Conservation (phyloP, 1,140 invertebrate species). For the Brachionus asplanchnoidis region DNA sequence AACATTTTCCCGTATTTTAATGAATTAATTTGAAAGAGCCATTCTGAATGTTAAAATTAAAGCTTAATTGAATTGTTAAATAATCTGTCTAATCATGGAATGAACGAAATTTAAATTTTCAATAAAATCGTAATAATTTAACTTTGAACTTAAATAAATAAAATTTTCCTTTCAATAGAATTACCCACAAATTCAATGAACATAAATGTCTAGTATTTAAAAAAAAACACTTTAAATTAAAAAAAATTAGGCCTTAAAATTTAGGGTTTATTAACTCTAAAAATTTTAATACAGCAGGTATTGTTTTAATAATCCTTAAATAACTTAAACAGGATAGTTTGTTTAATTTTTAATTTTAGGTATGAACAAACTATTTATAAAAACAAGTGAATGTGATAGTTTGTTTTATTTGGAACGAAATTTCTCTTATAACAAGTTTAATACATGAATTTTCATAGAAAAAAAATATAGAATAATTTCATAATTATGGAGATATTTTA, state of each 20-base stretch:
- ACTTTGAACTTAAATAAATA: background rate
- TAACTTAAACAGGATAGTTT: background rate
- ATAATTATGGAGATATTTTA: background rate
- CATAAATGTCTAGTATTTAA: background rate
- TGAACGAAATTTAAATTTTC: no score
- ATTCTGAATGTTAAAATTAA: no score
- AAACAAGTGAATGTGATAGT: background rate
- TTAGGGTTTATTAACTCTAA: background rate
- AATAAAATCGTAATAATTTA: no score
- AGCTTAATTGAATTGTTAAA: no score
- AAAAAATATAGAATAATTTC: background rate
- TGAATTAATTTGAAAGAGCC: no score
- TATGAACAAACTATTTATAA: background rate
- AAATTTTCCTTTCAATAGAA: background rate
- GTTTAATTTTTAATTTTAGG: background rate
- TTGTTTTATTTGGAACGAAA: slow-evolving; percentile 22
- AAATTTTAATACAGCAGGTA: background rate
- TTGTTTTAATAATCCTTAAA: background rate
- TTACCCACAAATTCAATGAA: background rate
- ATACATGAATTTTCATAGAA: background rate
- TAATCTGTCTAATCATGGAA: no score
- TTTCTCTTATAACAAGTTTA: background rate
- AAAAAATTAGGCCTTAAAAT: background rate
- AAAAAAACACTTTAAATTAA: background rate
- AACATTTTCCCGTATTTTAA: no score